phyloP scores from a whole-genome alignment of 2,113 vertebrate species.

The Calyptomena viridis region DNA sequence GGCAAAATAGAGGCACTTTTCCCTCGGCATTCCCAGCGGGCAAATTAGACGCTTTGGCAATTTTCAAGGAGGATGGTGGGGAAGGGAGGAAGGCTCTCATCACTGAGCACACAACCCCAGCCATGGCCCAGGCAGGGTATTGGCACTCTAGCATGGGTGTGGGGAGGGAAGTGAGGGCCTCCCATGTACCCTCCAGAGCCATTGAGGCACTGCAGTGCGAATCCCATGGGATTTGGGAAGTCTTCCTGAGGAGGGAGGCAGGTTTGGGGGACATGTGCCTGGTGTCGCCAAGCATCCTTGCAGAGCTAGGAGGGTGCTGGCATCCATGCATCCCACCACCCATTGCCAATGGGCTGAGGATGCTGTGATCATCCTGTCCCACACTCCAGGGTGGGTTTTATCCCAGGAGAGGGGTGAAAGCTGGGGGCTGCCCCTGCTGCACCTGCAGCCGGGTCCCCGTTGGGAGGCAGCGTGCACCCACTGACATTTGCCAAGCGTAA shows the following conservation, averaged over 20 bases:
- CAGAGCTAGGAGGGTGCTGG: not conserved
- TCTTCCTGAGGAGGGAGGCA: too few species aligned
- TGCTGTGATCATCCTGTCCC: not conserved
- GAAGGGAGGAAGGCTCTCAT: not conserved
- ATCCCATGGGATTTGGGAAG: not conserved
- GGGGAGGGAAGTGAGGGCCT: not conserved
- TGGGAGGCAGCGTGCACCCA: constrained; percentile 70
- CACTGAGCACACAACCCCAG: rapidly evolving
- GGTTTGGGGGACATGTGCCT: rapidly evolving
- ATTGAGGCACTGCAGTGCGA: rapidly evolving
- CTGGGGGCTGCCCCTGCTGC: not conserved
- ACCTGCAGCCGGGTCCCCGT: constrained; percentile 24
- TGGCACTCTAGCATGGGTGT: not conserved
- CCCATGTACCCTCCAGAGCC: not conserved
- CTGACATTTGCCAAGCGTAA: constrained; percentile 85
- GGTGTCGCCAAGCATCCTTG: not conserved
- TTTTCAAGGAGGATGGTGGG: not conserved
- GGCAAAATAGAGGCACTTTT: constrained; percentile 16
- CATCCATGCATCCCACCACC: not conserved
- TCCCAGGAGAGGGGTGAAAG: not conserved
- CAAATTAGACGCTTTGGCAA: constrained; percentile 8
- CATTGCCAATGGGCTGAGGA: rapidly evolving
- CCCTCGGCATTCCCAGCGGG: constrained; percentile 5
- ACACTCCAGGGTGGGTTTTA: not conserved
- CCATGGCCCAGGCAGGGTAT: not conserved